Conservation (phyloP, 1,140 invertebrate species). For the Globodera rostochiensis region DNA sequence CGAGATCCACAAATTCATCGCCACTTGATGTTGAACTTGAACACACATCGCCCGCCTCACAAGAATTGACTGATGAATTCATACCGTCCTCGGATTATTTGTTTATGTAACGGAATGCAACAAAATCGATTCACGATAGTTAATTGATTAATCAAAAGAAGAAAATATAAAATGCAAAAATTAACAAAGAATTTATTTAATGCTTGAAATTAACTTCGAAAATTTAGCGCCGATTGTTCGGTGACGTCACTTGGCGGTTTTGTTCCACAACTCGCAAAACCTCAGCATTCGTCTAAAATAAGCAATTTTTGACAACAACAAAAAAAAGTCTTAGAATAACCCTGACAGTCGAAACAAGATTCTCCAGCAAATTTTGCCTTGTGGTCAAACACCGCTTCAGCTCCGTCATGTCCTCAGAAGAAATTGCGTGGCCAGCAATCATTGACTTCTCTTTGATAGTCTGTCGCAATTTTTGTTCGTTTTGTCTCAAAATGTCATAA, state of each 20-base stretch:
- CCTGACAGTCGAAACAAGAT: conserved; percentile 30
- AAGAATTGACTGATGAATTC: background rate
- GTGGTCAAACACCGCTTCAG: conserved; percentile 39
- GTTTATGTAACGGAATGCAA: background rate
- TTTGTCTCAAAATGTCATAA: conserved; percentile 26
- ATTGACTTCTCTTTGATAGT: conserved; percentile 3
- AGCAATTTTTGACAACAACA: background rate
- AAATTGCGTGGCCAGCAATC: background rate
- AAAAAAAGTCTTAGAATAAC: background rate
- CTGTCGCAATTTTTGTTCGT: conserved; percentile 32
- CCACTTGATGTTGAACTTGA: background rate
- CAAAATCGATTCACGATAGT: background rate
- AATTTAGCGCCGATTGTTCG: background rate
- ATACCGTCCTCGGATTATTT: too few species aligned
- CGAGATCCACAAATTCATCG: conserved; percentile 1
- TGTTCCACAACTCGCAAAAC: conserved; percentile 16
- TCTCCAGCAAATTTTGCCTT: conserved; percentile 33
- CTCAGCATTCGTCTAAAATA: background rate
- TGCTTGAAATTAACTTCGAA: background rate
- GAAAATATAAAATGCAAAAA: background rate
- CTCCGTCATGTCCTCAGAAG: conserved; percentile 22
- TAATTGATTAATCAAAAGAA: background rate
- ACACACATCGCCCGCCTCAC: background rate
- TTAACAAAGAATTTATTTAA: too few species aligned
- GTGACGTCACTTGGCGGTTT: background rate